Evolutionary conservation across 2,888 invertebrate genomes (phyloP).

Genomic region (Sarcophaga rosellei): DNA sequence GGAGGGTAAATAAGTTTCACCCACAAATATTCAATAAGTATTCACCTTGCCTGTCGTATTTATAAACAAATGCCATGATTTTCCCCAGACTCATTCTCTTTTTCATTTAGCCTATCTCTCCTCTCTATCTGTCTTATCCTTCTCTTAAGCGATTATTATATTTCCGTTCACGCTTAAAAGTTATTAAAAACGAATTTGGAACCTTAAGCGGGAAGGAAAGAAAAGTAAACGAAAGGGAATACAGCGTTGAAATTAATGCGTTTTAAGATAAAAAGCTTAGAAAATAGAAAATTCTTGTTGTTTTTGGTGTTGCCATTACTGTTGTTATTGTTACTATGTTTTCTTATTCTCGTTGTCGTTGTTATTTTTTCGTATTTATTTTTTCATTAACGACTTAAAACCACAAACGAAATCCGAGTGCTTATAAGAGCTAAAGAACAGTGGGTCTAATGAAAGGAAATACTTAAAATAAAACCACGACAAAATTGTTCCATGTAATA

Average conservation of each 20-base stretch:
- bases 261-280: not conserved
- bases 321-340: not conserved
- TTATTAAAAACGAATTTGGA: not conserved
- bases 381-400: not conserved
- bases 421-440: not conserved
- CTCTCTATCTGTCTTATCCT: not conserved
- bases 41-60: no score
- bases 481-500: no score
- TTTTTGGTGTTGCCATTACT: not conserved
- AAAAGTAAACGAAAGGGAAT: not conserved
- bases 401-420: not conserved
- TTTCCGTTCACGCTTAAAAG: not conserved
- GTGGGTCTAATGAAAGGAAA: not conserved
- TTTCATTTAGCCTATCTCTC: no score
- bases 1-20: no score
- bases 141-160: not conserved
- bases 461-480: not conserved
- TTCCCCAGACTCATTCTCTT: no score
- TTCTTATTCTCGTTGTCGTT: not conserved
- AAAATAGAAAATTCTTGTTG: not conserved
- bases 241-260: not conserved
- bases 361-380: not conserved
- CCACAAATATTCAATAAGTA: no score
- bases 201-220: not conserved
- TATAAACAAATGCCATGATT: no score